Base-by-base conservation (phyloP, 2,888 invertebrate genomes). In the Celastrina argiolus region DNA sequence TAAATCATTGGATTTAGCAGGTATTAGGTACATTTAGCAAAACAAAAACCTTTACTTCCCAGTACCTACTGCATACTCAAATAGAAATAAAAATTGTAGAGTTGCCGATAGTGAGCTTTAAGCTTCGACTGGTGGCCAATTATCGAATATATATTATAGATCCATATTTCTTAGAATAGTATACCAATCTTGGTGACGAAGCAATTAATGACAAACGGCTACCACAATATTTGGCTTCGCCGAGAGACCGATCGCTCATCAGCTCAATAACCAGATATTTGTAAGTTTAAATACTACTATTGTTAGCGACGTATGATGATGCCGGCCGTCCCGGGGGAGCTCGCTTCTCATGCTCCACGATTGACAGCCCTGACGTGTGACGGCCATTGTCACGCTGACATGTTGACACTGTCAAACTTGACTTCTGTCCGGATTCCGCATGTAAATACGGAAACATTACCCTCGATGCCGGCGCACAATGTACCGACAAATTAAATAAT, bases 391-490 rank as follows among this genome's bases (percentile, higher is more conserved):
- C 83, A 82, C 69, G 69, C 67, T 88, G 90, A 91, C 86, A 90
- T 88, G 90, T 89, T 90, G 90, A 90, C 91, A 87, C 77, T 87
- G 88, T 82, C 87, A 77, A 87, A 88, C 85, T 88, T 88, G 88
- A 90, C 90, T 90, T 83, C 88, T 88, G 90, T 87, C 84, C 83
- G 84, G 84, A 84, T 85, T 88, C 85, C 83, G 84, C 86, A 84
- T 88, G 86, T 85, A 86, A 88, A 88, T 86, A 89, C 85, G 89
- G 88, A 90, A 88, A 88, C 76, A 84, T 85, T 83, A 86, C 80
- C 82, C 85, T 82, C 76, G 74, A 72, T 73, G 72, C 73, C 77
- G 74, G 67, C 66, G 66, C 75, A 87, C 87, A 91, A 91, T 88
- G 82, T 79, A 85, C 76, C 84, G 84, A 86, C 87, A 90, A 89